A percentile compares a stretch with the other conserved stretches of the same genome.
Evolutionary conservation across 2,888 invertebrate genomes (phyloP).

Genomic region (Antitype chi): DNA sequence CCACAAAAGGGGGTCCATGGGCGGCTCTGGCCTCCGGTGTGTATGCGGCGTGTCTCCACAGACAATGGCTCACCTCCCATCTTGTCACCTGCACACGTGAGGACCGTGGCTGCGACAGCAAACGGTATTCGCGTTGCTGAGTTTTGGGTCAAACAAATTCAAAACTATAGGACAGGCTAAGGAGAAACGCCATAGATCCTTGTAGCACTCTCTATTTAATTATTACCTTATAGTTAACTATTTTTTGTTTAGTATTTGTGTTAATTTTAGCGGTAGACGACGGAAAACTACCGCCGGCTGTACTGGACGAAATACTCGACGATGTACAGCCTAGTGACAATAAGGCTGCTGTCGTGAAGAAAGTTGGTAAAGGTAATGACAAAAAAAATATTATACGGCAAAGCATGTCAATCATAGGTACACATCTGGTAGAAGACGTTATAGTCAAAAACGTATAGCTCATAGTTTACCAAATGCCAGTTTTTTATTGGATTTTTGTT

Average conservation of each 20-base stretch:
- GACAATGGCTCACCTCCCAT: too few species aligned
- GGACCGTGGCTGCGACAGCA: too few species aligned
- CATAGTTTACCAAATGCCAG: neutral
- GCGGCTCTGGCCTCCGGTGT: too few species aligned
- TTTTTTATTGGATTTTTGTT: neutral
- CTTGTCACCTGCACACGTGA: too few species aligned
- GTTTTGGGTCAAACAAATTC: too few species aligned
- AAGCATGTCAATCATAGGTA: too few species aligned
- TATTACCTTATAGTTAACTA: neutral
- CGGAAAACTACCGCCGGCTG: slow-evolving; percentile 18
- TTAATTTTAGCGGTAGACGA: slow-evolving; percentile 35
- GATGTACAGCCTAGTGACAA: slow-evolving; percentile 24
- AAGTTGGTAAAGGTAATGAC: slow-evolving; percentile 42
- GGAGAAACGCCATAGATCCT: too few species aligned
- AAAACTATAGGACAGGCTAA: too few species aligned
- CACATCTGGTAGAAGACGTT: neutral
- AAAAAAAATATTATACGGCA: neutral
- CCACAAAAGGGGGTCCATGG: too few species aligned
- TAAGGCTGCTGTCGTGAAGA: slow-evolving; percentile 8
- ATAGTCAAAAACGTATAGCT: neutral
- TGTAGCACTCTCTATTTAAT: too few species aligned
- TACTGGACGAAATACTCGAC: slow-evolving; percentile 31
- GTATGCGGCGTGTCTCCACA: too few species aligned
- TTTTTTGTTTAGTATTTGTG: neutral
- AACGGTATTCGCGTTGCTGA: too few species aligned